Percentiles rank a stretch among this genome's conserved stretches.
Conservation (phyloP, 92 coral and sea anemone genomes). For the Epizoanthus scotinus region DNA sequence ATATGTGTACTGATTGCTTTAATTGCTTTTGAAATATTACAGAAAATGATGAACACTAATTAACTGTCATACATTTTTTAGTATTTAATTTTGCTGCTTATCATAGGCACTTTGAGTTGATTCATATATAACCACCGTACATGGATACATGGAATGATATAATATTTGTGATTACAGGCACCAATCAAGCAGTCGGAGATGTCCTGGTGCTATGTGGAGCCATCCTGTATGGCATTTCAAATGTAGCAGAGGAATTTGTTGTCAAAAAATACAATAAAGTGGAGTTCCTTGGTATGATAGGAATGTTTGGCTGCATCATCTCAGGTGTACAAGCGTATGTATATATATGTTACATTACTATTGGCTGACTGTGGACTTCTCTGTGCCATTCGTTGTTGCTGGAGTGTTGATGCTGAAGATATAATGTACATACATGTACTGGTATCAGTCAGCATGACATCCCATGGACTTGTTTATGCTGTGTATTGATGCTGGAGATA, state of each 20-base stretch:
- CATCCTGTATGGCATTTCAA: slow-evolving; percentile 76
- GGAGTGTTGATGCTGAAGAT: too few relatives aligned
- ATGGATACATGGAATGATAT: too few relatives aligned
- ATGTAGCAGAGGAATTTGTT: slow-evolving; percentile 93
- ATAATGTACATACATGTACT: too few relatives aligned
- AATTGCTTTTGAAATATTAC: too few relatives aligned
- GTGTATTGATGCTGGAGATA: too few relatives aligned
- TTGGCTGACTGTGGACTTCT: too few relatives aligned
- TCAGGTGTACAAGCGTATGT: slow-evolving; percentile 92
- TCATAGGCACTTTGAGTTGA: too few relatives aligned
- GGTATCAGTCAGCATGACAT: too few relatives aligned
- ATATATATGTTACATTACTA: not conserved
- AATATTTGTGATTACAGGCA: slow-evolving; percentile 38
- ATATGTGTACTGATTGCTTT: not conserved
- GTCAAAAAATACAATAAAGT: slow-evolving; percentile 75
- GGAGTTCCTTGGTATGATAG: slow-evolving; percentile 96
- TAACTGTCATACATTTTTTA: not conserved
- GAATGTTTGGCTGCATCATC: slow-evolving; percentile 80
- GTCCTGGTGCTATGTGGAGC: slow-evolving; percentile 82
- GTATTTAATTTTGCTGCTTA: too few relatives aligned
- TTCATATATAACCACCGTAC: too few relatives aligned
- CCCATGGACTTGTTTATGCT: too few relatives aligned
- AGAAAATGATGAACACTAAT: not conserved
- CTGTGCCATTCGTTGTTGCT: too few relatives aligned
- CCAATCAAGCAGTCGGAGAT: slow-evolving; percentile 86